Evolutionary conservation across 2,797 vertebrate species (phyloP), one percentile per base, ranked within the genome.

Genomic region (Rhynchotus rufescens): DNA sequence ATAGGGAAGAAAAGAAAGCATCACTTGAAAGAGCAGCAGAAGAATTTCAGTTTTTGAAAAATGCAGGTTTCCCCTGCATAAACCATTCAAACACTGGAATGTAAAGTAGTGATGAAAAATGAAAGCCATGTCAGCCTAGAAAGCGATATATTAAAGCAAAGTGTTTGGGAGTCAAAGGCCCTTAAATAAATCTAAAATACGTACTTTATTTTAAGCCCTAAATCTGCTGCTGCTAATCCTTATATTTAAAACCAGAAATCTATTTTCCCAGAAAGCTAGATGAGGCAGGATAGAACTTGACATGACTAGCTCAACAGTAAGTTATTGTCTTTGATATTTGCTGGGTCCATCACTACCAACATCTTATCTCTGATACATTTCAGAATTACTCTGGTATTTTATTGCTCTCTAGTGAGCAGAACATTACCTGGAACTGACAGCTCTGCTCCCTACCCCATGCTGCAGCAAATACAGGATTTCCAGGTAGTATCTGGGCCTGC

Each of bases 221-320:
- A 96, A 97, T 96, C 92, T 94, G 71, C 91, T 95, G 86, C 86
- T 95, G 89, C 89, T 96, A 97, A 96, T 95, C 95, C 94, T 91
- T 72, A 72, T 87, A 86, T 93, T 94, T 94, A 92, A 92, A 94
- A 80, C 66, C 91, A 93, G 88, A 95, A 95, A 95, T 87, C 77
- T 84, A 76, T 89, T 96, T 96, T 94, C 93, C 92, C 73, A 66
- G 77, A 95, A 92, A 93, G 84, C 64, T 44, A 92, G 54, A 38
- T 85, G 71, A 93, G 90, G 42, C 0, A 0, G 64, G 74, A 64
- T 80, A 67, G 57, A 93, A 89, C 90, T 77, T 86, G 67, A 92
- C 19, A 3, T 90, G 74, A 22, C 40, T 54, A 68, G 26, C 32
- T 69, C 52, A 71, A 64, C 25, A 17, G 32, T 71, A 74, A 89